phyloP scores from a whole-genome alignment of 2,113 vertebrate genomes.

The Trochalopteron elliotii region DNA sequence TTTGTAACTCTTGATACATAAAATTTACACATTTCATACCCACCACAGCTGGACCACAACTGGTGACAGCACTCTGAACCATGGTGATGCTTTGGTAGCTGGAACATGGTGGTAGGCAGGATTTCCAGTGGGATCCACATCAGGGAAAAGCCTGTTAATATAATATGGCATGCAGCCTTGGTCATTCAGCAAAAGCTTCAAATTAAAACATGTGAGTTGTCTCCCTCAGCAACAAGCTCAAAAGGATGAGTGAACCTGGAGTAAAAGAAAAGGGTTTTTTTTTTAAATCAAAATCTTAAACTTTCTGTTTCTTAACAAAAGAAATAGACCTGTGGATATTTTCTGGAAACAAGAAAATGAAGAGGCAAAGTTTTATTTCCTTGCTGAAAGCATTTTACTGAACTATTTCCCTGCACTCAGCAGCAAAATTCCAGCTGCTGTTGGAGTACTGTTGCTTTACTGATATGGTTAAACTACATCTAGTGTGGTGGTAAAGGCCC shows the following conservation, averaged over 20 bases:
- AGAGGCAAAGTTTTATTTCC: background rate
- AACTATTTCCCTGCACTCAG: background rate
- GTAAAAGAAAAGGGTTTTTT: background rate
- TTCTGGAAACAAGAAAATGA: background rate
- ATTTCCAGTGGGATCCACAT: background rate
- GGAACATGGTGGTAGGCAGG: background rate
- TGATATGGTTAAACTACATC: background rate
- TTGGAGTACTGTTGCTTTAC: background rate
- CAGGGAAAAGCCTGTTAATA: background rate
- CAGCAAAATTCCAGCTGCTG: background rate
- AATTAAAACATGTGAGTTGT: background rate
- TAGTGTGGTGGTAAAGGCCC: background rate
- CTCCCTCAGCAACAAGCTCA: background rate
- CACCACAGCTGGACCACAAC: fast-evolving
- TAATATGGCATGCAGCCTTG: fast-evolving
- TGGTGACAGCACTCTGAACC: fast-evolving
- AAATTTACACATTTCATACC: background rate
- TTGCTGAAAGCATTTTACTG: background rate
- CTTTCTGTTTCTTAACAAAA: background rate
- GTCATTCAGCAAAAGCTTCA: background rate
- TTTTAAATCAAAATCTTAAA: background rate
- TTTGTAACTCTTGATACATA: background rate
- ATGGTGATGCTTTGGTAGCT: background rate
- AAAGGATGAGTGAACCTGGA: background rate
- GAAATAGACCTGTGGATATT: background rate